Base-by-base conservation (phyloP, 35 echinoderm and acorn worm species). In the Patiria miniata region DNA sequence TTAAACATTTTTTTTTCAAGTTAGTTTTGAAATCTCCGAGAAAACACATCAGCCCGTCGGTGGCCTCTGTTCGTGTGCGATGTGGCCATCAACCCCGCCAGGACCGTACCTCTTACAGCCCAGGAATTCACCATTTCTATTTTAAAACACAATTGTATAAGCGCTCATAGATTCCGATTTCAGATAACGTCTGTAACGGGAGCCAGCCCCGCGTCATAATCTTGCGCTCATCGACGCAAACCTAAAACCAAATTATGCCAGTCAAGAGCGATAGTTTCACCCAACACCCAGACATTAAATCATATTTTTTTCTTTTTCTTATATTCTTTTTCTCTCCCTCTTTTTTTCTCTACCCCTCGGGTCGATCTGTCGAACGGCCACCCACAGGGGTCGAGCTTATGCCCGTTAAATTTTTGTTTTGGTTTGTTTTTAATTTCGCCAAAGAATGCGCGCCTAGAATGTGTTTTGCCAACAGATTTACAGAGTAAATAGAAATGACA, bases 381-480 rank as follows among this genome's bases (percentile, higher is more conserved):
- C 65, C 65, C 65, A 73, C 65, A 26, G 65, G 42, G 65, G 65
- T 16, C 65, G 3, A 1, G 65, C 65, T 32, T 30, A 10, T 18
- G 26, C 34, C 65, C 26, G 34, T 73, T 73, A 73, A 73, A 32
- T 73, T 30, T 30, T 30, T n/a, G 4, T 47, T 12, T 47, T 34
- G 19, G 65, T 73, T 73, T 73, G 65, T 73, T 73, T 73, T 73
- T 73, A 73, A 73, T 73, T 73, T 34, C 65, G 29, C 14, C 14
- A 73, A 73, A 73, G 65, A 73, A 73, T 73, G 65, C 65, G 65
- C 34, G 65, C 65, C 65, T 73, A 73, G 34, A n/a, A 73, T 73
- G 26, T 73, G 34, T 73, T 73, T 73, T 73, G 65, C 65, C 65
- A 73, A 73, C 65, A 73, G 34, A 73, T 73, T 73, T 73, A 73